Percentiles rank a stretch among this genome's conserved stretches.
Conservation (phyloP, 2,888 invertebrate species). For the Thecophora atra region DNA sequence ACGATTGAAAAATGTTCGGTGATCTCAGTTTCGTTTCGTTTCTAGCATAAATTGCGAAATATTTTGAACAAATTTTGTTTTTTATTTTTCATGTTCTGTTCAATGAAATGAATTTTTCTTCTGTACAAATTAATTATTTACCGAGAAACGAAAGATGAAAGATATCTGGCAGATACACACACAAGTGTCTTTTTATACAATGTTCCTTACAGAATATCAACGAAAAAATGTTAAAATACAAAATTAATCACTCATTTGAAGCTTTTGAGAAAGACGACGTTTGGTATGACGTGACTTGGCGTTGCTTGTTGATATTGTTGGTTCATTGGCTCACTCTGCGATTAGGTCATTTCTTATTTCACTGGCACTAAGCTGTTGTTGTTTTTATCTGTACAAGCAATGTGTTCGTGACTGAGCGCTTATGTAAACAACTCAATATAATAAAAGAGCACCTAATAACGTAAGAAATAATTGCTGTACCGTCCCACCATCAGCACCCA, state of each 20-base stretch:
- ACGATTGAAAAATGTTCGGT: no score
- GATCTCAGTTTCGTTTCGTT: no score
- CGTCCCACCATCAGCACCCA: neutral
- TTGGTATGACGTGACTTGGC: constrained; percentile 4
- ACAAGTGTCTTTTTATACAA: no score
- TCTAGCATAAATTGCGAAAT: no score
- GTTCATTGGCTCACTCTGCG: neutral
- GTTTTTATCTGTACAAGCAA: neutral
- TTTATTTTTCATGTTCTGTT: no score
- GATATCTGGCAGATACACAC: neutral
- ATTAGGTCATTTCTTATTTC: constrained; percentile 28
- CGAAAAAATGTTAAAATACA: neutral
- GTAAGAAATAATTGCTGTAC: constrained; percentile 13
- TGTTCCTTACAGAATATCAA: neutral
- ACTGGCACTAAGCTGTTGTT: constrained; percentile 2
- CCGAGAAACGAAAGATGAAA: neutral
- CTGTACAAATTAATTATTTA: no score
- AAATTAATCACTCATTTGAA: neutral
- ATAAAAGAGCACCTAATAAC: neutral
- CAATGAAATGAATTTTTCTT: no score
- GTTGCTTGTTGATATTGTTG: neutral
- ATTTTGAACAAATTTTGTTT: no score
- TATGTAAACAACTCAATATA: neutral
- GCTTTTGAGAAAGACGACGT: neutral
- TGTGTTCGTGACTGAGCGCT: neutral